Evolutionary conservation across 2,888 invertebrate genomes (phyloP).

Genomic region (Arctia plantaginis): DNA sequence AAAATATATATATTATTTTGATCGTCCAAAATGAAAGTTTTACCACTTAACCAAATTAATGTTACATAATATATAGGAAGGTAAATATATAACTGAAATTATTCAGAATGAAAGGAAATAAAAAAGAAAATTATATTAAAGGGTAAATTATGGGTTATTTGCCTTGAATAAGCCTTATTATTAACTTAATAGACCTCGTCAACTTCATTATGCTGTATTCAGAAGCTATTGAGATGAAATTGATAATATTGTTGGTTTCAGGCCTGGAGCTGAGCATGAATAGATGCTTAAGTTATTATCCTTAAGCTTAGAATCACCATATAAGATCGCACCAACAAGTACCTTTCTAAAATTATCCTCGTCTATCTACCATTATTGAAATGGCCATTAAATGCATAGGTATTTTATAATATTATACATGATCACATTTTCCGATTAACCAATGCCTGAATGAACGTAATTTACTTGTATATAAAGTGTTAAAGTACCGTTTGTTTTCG

Average conservation of each 20-base stretch:
- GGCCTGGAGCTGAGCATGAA: constrained; percentile 37
- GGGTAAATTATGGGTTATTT: constrained; percentile 40
- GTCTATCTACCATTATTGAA: constrained; percentile 42
- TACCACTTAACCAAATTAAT: not conserved
- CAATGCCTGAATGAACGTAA: constrained; percentile 47
- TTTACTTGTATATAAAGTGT: constrained; percentile 59
- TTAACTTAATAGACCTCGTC: constrained; percentile 38
- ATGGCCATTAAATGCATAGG: constrained; percentile 44
- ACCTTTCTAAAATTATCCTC: constrained; percentile 65
- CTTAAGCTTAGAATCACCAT: constrained; percentile 33
- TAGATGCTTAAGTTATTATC: constrained; percentile 47
- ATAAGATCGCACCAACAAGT: constrained; percentile 49
- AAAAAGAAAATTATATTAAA: constrained; percentile 33
- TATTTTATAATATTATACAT: constrained; percentile 36
- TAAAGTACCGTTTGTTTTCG: constrained; percentile 58
- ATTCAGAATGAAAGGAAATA: constrained; percentile 29
- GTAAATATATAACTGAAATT: constrained; percentile 23
- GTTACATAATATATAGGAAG: not conserved
- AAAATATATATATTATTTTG: not conserved
- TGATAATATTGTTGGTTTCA: constrained; percentile 45
- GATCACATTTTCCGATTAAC: constrained; percentile 29
- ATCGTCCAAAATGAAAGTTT: not conserved
- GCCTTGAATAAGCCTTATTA: constrained; percentile 44
- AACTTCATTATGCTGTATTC: constrained; percentile 50
- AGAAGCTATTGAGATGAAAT: constrained; percentile 48